Percentiles rank a stretch among this genome's conserved stretches.
Conservation (phyloP, 2,113 vertebrate genomes). For the Chloroceryle aenea region DNA sequence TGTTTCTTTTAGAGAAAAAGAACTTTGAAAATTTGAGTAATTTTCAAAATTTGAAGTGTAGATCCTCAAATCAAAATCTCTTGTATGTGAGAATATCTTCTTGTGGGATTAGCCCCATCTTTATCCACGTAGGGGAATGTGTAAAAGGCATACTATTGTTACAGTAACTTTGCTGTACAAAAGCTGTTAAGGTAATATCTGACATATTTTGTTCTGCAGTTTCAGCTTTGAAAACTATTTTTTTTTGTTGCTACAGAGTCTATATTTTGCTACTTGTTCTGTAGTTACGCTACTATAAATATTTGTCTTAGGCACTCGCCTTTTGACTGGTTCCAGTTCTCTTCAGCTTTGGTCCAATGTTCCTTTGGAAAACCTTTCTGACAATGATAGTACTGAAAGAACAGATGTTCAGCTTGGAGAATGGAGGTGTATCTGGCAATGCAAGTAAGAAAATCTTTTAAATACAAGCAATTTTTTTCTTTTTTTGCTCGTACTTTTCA, state of each 20-base stretch:
- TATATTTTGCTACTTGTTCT: not conserved
- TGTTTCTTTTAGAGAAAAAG: not conserved
- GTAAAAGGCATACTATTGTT: not conserved
- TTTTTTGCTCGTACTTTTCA: not conserved
- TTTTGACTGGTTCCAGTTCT: slow-evolving; percentile 88
- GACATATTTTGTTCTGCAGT: not conserved
- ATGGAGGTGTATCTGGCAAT: slow-evolving; percentile 94
- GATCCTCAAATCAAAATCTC: not conserved
- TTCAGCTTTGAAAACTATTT: not conserved
- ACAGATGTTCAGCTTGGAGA: slow-evolving; percentile 63
- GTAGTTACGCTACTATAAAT: not conserved
- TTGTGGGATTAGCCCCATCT: not conserved
- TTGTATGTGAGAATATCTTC: not conserved
- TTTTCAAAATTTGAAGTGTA: not conserved
- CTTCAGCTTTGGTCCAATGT: slow-evolving; percentile 90
- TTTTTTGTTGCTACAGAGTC: not conserved
- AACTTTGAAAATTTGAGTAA: not conserved
- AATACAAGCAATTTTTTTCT: not conserved
- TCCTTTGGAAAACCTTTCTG: slow-evolving; percentile 61
- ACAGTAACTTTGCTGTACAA: not conserved
- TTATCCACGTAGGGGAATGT: accelerated
- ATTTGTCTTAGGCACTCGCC: slow-evolving; percentile 80
- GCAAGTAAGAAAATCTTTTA: slow-evolving; percentile 84
- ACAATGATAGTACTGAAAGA: slow-evolving; percentile 65
- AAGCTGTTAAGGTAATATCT: not conserved